Evolutionary conservation across 1,140 invertebrate species (phyloP), one percentile per base, ranked within the genome.

Genomic region (Leptopilina boulardi): DNA sequence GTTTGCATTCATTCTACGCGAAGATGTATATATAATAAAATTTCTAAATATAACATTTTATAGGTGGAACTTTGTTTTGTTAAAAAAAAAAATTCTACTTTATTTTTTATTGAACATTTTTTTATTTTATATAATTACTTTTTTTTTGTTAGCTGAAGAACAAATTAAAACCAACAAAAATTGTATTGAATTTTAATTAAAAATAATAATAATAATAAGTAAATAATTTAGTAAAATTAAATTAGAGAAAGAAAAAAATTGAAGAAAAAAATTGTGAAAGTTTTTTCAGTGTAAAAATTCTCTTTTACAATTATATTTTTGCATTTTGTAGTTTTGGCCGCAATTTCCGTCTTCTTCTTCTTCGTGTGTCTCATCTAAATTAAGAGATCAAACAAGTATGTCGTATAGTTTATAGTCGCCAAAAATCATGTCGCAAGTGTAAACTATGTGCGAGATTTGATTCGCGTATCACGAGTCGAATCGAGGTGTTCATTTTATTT

Each of bases 341-440:
- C 59, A 66, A 66, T 26, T 66, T 59, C 59, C 26, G 11, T 66
- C 15, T 30, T 66, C 23, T 30, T 15, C 59, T n/a, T n/a, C n/a
- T n/a, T 0, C 59, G n/a, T 54, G 18, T n/a, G 26, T 66, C 26
- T 30, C 59, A 34, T 30, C 59, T 66, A 66, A 66, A 66, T 66
- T 26, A 66, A 66, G 59, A 66, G 23, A 66, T 34, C 13, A 66
- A 66, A 66, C 56, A 26, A 59, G 56, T 21, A 59, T 26, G 59
- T 15, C 13, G 15, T 30, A 30, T 30, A 13, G 59, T 34, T 66
- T 26, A 66, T 30, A n/a, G 73, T 78, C 74, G 81, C 81, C 81
- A 82, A 82, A 82, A 80, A 77, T 51, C 77, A 83, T 87, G 86
- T 88, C 85, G 86, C 87, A 87, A 87, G 87, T 66, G n/a, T 15